Percentiles rank a stretch among this genome's conserved stretches.
phyloP scores from a whole-genome alignment of 2,888 invertebrate genomes.

The Itoplectis maculator region DNA sequence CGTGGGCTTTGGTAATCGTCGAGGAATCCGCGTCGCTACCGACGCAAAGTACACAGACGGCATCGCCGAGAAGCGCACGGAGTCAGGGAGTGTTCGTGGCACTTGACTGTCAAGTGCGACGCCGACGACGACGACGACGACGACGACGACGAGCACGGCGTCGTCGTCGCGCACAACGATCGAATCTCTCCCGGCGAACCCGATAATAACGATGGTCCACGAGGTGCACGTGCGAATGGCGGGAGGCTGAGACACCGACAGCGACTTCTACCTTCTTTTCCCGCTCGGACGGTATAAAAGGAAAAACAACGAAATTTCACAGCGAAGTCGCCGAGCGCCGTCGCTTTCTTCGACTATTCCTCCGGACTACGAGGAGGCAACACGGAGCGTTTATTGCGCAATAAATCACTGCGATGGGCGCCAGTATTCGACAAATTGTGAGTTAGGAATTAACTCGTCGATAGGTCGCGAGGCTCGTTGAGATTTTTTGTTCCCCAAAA shows the following conservation, averaged over 20 bases:
- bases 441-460: slow-evolving; percentile 10
- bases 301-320: slow-evolving; percentile 15
- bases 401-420: slow-evolving; percentile 31
- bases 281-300: slow-evolving; percentile 10
- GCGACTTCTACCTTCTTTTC: slow-evolving; percentile 11
- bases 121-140: not conserved
- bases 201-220: slow-evolving; percentile 46
- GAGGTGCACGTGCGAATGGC: slow-evolving; percentile 24
- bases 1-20: not conserved
- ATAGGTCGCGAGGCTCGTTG: too few relatives aligned
- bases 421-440: slow-evolving; percentile 55
- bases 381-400: not conserved
- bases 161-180: too few relatives aligned
- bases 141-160: not conserved
- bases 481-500: too few relatives aligned
- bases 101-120: slow-evolving; percentile 15
- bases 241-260: slow-evolving; percentile 34
- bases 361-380: not conserved
- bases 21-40: not conserved
- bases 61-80: not conserved
- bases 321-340: not conserved
- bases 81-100: not conserved
- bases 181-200: not conserved
- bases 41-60: slow-evolving; percentile 21
- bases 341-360: not conserved